Percentiles rank a stretch among this genome's conserved stretches.
Conservation (phyloP, 2,888 invertebrate species). For the Volucella inflata region DNA sequence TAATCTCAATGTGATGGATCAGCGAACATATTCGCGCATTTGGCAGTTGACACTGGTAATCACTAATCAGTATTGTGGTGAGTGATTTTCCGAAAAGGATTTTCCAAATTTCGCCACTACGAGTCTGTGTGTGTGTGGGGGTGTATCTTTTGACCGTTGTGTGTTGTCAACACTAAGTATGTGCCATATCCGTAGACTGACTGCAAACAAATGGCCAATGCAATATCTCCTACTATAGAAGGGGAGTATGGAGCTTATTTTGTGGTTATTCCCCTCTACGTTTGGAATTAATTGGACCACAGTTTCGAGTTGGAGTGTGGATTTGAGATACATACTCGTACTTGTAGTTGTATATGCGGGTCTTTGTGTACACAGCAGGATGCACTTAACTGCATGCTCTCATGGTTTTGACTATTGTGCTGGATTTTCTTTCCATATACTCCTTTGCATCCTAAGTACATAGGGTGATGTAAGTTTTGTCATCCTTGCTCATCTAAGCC, state of each 20-base stretch:
- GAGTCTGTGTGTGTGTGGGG: too few relatives aligned
- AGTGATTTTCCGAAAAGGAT: too few relatives aligned
- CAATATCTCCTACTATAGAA: not conserved
- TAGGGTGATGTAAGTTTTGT: not conserved
- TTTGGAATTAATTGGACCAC: constrained; percentile 33
- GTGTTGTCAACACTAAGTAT: constrained; percentile 13
- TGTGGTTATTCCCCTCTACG: constrained; percentile 15
- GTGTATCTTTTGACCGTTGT: not conserved
- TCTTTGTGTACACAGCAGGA: constrained; percentile 13
- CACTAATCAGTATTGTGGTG: too few relatives aligned
- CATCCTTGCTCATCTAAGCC: not conserved
- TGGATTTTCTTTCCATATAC: constrained; percentile 13
- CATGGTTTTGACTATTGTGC: constrained; percentile 5
- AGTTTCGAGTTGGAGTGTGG: constrained; percentile 14
- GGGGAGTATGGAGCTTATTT: constrained; percentile 13
- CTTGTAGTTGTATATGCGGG: not conserved
- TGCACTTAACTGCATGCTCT: not conserved
- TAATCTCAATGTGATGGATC: too few relatives aligned
- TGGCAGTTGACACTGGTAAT: too few relatives aligned
- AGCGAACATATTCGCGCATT: too few relatives aligned
- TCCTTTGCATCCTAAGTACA: not conserved
- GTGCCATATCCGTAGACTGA: constrained; percentile 15
- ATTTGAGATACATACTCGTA: not conserved
- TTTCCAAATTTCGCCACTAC: too few relatives aligned
- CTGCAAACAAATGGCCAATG: constrained; percentile 54